These are phyloP conservation scores for Bombus impatiens DNA, from an alignment of 1,140 invertebrate species.

Conservation along the genomic window DNA sequence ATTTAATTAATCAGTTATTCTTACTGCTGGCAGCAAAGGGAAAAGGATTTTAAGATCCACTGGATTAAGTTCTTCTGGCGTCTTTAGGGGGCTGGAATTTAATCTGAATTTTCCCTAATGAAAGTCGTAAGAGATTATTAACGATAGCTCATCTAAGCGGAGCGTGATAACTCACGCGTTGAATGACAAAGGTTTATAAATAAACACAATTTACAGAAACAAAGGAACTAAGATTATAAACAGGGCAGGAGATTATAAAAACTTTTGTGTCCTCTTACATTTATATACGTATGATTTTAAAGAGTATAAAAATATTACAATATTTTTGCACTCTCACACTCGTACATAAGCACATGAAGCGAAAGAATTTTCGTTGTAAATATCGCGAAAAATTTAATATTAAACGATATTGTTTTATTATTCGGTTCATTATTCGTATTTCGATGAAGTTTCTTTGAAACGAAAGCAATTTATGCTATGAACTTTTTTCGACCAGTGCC, in stretches of 20 bases:
- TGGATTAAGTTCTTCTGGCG: neutral
- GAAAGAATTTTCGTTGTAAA: neutral
- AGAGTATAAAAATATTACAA: too few species aligned
- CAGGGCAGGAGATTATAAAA: too few species aligned
- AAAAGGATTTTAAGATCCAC: neutral
- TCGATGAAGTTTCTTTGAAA: neutral
- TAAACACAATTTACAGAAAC: too few species aligned
- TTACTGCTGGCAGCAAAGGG: neutral
- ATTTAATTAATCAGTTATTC: slow-evolving; percentile 2
- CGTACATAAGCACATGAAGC: too few species aligned
- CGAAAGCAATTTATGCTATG: neutral
- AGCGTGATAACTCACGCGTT: too few species aligned
- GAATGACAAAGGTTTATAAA: too few species aligned
- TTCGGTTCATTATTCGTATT: neutral
- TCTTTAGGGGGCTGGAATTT: neutral
- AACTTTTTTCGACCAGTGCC: neutral
- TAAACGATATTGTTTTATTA: neutral
- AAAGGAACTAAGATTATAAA: too few species aligned
- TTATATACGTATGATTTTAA: too few species aligned
- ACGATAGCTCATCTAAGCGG: neutral
- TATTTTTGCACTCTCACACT: too few species aligned
- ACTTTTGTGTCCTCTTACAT: too few species aligned
- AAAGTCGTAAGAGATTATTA: neutral
- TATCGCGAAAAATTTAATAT: neutral
- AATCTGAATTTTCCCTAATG: neutral